Conservation (phyloP, 2,113 vertebrate genomes). For the Lethenteron reissneri region DNA sequence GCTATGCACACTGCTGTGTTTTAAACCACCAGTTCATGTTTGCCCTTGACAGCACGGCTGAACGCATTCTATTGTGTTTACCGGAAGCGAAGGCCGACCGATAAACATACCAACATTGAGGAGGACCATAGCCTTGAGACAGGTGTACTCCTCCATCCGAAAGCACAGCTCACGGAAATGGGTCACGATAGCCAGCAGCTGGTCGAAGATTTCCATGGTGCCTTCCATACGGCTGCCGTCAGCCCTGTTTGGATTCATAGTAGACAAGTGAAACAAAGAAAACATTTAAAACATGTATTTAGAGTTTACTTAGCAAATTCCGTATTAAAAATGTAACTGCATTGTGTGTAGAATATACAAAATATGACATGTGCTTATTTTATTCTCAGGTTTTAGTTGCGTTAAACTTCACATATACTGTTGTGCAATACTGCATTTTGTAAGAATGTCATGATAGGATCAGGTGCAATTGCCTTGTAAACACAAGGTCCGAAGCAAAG, state of each 20-base stretch:
- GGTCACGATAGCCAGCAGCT: constrained; percentile 73
- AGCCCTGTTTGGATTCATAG: constrained; percentile 29
- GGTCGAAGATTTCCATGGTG: constrained; percentile 94
- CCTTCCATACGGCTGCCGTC: constrained; percentile 89
- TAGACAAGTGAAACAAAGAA: constrained; percentile 11
- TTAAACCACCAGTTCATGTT: too few relatives aligned
- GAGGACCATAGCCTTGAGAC: constrained; percentile 92
- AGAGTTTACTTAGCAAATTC: constrained; percentile 16
- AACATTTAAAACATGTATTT: constrained; percentile 8
- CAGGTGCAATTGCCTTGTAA: constrained; percentile 46
- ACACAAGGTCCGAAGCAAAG: constrained; percentile 70
- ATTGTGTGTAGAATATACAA: too few relatives aligned
- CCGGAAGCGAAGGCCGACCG: too few relatives aligned
- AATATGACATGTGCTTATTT: not conserved
- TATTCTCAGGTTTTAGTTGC: not conserved
- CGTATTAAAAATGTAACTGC: too few relatives aligned
- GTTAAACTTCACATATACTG: not conserved
- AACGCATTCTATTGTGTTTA: too few relatives aligned
- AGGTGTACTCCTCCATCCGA: constrained; percentile 80
- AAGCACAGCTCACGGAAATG: constrained; percentile 78
- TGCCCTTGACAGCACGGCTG: too few relatives aligned
- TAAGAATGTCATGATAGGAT: too few relatives aligned
- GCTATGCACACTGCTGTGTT: too few relatives aligned
- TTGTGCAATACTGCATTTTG: too few relatives aligned
- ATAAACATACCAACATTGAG: constrained; percentile 80